phyloP scores from a whole-genome alignment of 2,888 invertebrate genomes.

The Ophioninae sp. region DNA sequence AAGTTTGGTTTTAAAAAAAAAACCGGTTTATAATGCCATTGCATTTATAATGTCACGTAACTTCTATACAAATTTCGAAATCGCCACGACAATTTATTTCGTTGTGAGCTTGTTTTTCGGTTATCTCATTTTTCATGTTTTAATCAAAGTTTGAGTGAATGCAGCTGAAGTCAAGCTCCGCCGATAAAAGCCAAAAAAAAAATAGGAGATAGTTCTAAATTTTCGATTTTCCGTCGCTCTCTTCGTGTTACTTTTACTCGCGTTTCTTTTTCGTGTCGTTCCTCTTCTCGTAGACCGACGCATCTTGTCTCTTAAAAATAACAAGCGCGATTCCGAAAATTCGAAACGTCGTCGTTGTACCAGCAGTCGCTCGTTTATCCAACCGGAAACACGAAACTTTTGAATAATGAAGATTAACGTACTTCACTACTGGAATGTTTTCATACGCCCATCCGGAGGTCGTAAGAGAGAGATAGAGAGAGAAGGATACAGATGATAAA shows the following conservation, averaged over 20 bases:
- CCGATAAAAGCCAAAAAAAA: not conserved
- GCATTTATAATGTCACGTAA: too few relatives aligned
- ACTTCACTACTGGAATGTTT: conserved; percentile 26
- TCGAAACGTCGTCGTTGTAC: conserved; percentile 41
- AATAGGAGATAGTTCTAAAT: not conserved
- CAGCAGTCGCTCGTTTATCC: conserved; percentile 40
- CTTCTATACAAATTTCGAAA: too few relatives aligned
- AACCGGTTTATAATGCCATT: too few relatives aligned
- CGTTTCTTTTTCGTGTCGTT: not conserved
- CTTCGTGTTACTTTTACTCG: not conserved
- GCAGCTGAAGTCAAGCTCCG: too few relatives aligned
- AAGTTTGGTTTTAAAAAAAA: too few relatives aligned
- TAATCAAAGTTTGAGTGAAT: too few relatives aligned
- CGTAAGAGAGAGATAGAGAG: not conserved
- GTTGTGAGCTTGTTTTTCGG: too few relatives aligned
- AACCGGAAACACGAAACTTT: conserved; percentile 46
- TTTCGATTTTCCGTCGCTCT: not conserved
- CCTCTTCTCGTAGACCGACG: not conserved
- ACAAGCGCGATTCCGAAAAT: conserved; percentile 50
- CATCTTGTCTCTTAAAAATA: conserved; percentile 35
- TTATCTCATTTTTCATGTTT: too few relatives aligned
- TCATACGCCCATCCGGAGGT: conserved; percentile 19
- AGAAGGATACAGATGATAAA: not conserved
- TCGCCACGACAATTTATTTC: too few relatives aligned
- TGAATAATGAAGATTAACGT: conserved; percentile 66